Conservation (phyloP, 2,888 invertebrate species). For the Spodoptera exigua region DNA sequence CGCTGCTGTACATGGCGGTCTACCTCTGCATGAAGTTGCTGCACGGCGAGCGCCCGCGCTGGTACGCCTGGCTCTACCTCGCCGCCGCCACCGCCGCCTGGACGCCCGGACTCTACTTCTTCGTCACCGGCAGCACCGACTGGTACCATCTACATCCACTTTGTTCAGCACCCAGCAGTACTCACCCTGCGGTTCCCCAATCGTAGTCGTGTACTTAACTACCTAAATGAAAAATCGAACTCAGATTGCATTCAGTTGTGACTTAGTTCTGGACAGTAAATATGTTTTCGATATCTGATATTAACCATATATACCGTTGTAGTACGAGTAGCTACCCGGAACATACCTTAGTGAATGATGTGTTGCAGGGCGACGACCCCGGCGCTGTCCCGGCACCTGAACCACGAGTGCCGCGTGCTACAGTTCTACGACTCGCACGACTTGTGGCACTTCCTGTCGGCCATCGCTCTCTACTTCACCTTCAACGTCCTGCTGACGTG, state of each 20-base stretch:
- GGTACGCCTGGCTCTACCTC: slow-evolving; percentile 91
- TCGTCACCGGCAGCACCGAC: slow-evolving; percentile 65
- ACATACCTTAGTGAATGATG: slow-evolving; percentile 47
- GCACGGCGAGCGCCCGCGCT: slow-evolving; percentile 90
- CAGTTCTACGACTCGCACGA: slow-evolving; percentile 96
- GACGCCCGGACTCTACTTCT: slow-evolving; percentile 91
- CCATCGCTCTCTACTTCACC: slow-evolving; percentile 94
- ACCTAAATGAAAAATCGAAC: no score
- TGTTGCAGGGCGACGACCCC: slow-evolving; percentile 87
- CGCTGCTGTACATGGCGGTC: slow-evolving; percentile 94
- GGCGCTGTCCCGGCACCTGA: slow-evolving; percentile 91
- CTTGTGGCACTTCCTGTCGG: slow-evolving; percentile 96
- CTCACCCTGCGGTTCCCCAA: no score
- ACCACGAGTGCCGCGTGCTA: slow-evolving; percentile 77
- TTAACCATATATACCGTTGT: no score
- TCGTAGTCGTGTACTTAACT: no score
- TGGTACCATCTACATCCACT: slow-evolving; percentile 82
- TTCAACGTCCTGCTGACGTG: slow-evolving; percentile 95
- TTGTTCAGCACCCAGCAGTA: no score
- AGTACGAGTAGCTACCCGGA: no score
- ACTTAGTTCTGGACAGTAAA: no score
- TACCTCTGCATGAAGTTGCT: slow-evolving; percentile 96
- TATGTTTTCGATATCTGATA: no score
- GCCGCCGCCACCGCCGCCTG: slow-evolving; percentile 91
- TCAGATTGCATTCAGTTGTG: no score